phyloP scores from a whole-genome alignment of 1,140 invertebrate species.

The Asbolus verrucosus region DNA sequence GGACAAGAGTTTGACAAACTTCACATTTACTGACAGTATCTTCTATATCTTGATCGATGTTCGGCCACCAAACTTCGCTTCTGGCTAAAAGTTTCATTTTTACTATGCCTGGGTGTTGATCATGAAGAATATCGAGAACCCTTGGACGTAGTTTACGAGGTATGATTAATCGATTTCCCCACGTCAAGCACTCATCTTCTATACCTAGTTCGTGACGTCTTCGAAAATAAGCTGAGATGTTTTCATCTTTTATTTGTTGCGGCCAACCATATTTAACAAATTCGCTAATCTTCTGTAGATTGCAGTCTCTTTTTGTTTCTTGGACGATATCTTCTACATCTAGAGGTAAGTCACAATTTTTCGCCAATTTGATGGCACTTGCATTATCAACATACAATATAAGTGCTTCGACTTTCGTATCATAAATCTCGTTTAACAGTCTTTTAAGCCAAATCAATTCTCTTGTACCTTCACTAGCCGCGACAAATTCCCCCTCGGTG shows the following conservation, averaged over 20 bases:
- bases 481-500: constrained; percentile 65
- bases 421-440: constrained; percentile 32
- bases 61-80: constrained; percentile 52
- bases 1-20: constrained; percentile 24
- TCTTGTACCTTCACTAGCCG: constrained; percentile 57
- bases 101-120: constrained; percentile 53
- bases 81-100: constrained; percentile 54
- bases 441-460: constrained; percentile 57
- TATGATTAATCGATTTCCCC: too few species aligned
- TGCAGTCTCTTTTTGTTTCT: too few species aligned
- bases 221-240: too few species aligned
- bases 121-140: constrained; percentile 52
- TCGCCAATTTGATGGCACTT: constrained; percentile 57
- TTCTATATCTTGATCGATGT: constrained; percentile 53
- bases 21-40: constrained; percentile 38
- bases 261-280: too few species aligned
- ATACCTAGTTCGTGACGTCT: too few species aligned
- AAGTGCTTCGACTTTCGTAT: not conserved
- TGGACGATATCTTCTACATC: too few species aligned
- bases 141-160: constrained; percentile 35
- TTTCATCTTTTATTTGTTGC: too few species aligned
- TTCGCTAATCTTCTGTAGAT: too few species aligned
- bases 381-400: constrained; percentile 61
- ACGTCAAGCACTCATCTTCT: too few species aligned
- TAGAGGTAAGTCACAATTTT: constrained; percentile 58